Base-by-base conservation (phyloP, 2,888 invertebrate species). In the Dryadula phaetusa region DNA sequence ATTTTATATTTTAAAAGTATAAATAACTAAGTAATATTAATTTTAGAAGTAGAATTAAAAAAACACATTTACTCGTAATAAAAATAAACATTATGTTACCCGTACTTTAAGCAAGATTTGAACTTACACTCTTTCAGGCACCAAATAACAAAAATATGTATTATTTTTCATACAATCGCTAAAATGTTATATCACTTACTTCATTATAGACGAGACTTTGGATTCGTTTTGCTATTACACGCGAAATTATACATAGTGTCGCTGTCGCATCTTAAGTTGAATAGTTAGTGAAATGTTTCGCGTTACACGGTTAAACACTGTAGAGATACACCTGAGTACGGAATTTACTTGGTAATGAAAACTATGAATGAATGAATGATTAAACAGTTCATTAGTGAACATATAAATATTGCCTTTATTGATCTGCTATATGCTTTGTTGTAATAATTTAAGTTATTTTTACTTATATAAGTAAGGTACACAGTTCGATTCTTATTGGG, bases 261-360 rank as follows among this genome's bases (percentile, higher is more conserved):
- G 34, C 64, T 46, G 47, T 60, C 60, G 60, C 60, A 46, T 64
- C 56, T 64, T 58, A 56, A 46, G 34, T 56, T 44, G 52, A 56
- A 64, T 37, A 56, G 64, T 56, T 40, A 52, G 25, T 22, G 44
- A 53, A 54, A 40, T 62, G 47, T 22, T 22, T 46, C 46, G 32
- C 46, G 34, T 44, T 56, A 54, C 44, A 64, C 56, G 28, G 60
- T 44, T 44, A 60, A 56, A 56, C 54, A 60, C 60, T 60, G 20
- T 12, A 18, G 28, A 58, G 28, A 42, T 18, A 60, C 44, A 44
- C 44, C 40, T 14, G 37, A 58, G 44, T 60, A 12, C 16, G 44
- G 44, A 44, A 44, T 44, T 60, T 60, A 60, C 16, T 18, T 16
- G 12, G 28, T 60, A 60, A 60, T 60, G 22, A 60, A 40, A 60